A percentile compares a stretch with the other conserved stretches of the same genome.
These are phyloP conservation scores for Lutra lutra DNA, from an alignment of 2,797 vertebrate species.

Conservation along the genomic window DNA sequence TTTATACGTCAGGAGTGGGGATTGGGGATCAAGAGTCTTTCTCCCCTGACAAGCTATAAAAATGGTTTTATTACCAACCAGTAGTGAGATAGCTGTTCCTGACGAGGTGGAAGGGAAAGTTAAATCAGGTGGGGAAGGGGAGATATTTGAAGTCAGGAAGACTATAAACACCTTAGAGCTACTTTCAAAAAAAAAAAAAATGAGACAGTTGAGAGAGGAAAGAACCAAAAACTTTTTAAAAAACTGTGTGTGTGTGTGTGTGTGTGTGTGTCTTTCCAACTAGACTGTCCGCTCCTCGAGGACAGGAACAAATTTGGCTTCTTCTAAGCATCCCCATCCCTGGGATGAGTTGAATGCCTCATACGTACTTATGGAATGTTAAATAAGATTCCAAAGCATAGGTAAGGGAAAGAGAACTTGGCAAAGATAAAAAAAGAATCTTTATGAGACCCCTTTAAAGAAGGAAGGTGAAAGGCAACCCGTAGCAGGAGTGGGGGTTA, in stretches of 20 bases:
- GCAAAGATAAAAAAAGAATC: constrained; percentile 48
- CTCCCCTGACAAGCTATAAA: not conserved
- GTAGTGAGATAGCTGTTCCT: not conserved
- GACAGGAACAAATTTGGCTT: constrained; percentile 20
- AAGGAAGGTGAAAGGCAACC: not conserved
- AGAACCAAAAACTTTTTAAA: not conserved
- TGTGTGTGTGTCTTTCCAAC: not conserved
- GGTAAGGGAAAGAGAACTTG: not conserved
- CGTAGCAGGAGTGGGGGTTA: not conserved
- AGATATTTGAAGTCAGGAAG: constrained; percentile 25
- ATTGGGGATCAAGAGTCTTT: not conserved
- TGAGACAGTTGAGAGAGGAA: not conserved
- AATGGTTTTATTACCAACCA: not conserved
- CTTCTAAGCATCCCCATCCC: not conserved
- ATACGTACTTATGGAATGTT: not conserved
- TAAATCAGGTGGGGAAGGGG: not conserved
- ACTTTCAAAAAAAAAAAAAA: not conserved
- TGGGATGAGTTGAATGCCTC: not conserved
- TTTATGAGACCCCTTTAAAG: not conserved
- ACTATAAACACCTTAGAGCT: constrained; percentile 1
- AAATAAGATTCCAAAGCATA: constrained; percentile 13
- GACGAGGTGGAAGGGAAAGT: not conserved
- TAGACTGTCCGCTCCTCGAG: not conserved
- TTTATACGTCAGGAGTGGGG: not conserved
- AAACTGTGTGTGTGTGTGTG: not conserved